Base-by-base conservation (phyloP, 2,888 invertebrate genomes). In the Euplagia quadripunctaria region DNA sequence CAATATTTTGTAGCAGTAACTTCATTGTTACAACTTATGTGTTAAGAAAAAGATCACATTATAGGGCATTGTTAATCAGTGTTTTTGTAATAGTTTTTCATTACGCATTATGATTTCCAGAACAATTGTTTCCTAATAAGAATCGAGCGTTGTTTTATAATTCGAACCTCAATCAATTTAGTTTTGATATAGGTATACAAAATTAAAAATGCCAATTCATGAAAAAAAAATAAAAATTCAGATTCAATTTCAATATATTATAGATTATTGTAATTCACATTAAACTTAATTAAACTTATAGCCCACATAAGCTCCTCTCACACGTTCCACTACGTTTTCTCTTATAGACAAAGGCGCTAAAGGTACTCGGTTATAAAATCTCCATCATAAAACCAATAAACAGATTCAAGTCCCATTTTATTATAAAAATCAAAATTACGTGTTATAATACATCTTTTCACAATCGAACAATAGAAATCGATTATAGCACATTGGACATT, bases 371-470 rank as follows among this genome's bases (percentile, higher is more conserved):
- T 95, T n/a, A 95, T 95, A 94, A 94, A 95, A 94, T 95, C 93
- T 94, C 93, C 94, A 94, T 94, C 94, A 95, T 94, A 95, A 95
- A 95, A 95, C 95, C 94, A 95, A 94, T 95, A 94, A 95, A 95
- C 94, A 95, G 95, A 95, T 95, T 95, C 95, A 94, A 95, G 95
- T 95, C 95, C 95, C 95, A 95, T 95, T 95, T 95, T 95, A 95
- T 95, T 95, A 95, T 95, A 95, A 95, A 95, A 95, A 95, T 95
- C 95, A 95, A 95, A 95, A 95, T 95, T 94, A 95, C 95, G 95
- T 94, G 94, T 94, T 95, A 95, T 95, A 94, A 95, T 95, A 95
- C 95, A 95, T 94, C 93, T 94, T 92, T 92, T 91, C 89, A 92
- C 94, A 92, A 94, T 94, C 94, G 94, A 95, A 94, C 94, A 94